A percentile compares a stretch with the other conserved stretches of the same genome.
phyloP scores from a whole-genome alignment of 2,797 vertebrate species.

The Meda fulgida region DNA sequence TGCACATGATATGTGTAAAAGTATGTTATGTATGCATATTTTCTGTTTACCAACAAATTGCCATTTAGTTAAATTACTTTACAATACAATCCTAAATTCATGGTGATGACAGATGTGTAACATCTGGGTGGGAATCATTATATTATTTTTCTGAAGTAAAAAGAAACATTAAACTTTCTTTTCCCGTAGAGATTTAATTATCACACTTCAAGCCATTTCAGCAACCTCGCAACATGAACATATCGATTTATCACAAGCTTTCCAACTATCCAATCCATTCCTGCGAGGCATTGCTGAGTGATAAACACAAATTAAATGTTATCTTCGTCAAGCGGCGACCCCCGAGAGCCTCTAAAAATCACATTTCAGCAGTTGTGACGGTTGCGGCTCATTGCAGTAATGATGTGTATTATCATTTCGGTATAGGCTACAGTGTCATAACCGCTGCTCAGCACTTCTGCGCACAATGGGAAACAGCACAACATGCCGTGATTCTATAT shows the following conservation, averaged over 20 bases:
- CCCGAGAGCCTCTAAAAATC: conserved; percentile 19
- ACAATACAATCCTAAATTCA: not conserved
- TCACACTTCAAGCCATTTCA: not conserved
- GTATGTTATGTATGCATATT: not conserved
- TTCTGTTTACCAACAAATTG: not conserved
- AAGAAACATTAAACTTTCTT: conserved; percentile 13
- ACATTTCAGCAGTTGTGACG: conserved; percentile 1
- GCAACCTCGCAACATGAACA: not conserved
- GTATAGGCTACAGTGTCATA: conserved; percentile 6
- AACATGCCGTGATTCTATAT: conserved; percentile 18
- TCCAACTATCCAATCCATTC: not conserved
- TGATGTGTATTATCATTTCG: conserved; percentile 39
- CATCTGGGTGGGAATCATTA: not conserved
- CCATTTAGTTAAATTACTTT: not conserved
- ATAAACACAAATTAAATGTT: conserved; percentile 26
- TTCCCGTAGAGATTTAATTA: conserved; percentile 4
- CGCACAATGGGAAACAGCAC: conserved; percentile 31
- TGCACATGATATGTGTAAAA: not conserved
- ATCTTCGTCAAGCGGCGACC: conserved; percentile 7
- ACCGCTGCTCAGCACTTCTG: conserved; percentile 40
- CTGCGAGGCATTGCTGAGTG: not conserved
- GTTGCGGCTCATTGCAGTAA: conserved; percentile 34
- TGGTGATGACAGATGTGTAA: not conserved
- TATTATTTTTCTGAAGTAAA: not conserved
- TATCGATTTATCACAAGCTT: conserved; percentile 8